Conservation (phyloP, 2,113 vertebrate species). For the Semnopithecus entellus region DNA sequence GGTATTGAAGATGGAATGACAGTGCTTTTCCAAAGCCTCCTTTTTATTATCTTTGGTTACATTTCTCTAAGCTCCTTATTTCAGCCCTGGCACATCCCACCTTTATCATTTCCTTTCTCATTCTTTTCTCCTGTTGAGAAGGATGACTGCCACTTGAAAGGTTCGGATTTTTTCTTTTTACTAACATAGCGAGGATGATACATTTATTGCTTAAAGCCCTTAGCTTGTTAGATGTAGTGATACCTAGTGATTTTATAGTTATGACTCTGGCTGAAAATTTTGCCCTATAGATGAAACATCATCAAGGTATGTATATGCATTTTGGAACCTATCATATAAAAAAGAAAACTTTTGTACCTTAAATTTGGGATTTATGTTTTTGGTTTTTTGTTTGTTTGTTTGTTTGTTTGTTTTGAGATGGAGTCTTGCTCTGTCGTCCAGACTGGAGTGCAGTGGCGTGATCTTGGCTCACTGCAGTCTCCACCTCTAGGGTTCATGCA, state of each 20-base stretch:
- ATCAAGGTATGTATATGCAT: not conserved
- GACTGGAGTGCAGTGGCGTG: too few relatives aligned
- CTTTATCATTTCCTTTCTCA: not conserved
- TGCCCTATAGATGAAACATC: not conserved
- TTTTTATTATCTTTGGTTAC: not conserved
- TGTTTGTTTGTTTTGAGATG: too few relatives aligned
- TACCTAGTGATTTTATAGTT: not conserved
- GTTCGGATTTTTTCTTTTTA: not conserved
- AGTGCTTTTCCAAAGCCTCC: not conserved
- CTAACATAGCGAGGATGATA: not conserved
- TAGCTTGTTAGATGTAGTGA: not conserved
- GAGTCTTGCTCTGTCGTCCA: too few relatives aligned
- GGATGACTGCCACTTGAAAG: not conserved
- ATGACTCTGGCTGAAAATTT: not conserved
- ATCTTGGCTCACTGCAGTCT: too few relatives aligned
- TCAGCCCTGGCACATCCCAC: not conserved
- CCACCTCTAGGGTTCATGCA: too few relatives aligned
- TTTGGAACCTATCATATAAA: not conserved
- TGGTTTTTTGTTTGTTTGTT: too few relatives aligned
- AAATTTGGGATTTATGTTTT: not conserved
- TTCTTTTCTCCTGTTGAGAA: not conserved
- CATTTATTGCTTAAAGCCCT: not conserved
- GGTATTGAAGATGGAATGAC: not conserved
- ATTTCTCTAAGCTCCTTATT: not conserved
- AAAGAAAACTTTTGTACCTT: not conserved